These are phyloP conservation scores for Beris morrisii DNA, from an alignment of 2,888 invertebrate genomes.

Conservation along the genomic window DNA sequence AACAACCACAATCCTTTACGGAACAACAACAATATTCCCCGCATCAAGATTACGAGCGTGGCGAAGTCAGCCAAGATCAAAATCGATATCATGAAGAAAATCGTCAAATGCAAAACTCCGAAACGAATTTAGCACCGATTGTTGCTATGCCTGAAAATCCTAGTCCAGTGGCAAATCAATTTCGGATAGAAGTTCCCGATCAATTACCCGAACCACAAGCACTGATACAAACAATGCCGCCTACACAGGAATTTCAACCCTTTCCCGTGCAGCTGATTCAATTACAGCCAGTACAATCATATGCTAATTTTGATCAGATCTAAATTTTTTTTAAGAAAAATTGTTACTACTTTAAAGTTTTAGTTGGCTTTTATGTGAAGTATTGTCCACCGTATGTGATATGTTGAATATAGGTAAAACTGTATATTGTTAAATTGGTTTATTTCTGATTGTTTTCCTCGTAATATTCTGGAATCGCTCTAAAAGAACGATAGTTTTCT, in stretches of 20 bases:
- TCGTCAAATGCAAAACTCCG: neutral
- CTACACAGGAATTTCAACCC: neutral
- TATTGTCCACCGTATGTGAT: too few relatives aligned
- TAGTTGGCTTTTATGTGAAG: too few relatives aligned
- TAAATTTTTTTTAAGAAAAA: too few relatives aligned
- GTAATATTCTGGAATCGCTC: too few relatives aligned
- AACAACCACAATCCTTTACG: slow-evolving; percentile 5
- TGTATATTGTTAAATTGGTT: too few relatives aligned
- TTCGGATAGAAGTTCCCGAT: slow-evolving; percentile 32
- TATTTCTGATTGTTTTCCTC: too few relatives aligned
- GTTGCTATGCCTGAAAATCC: slow-evolving; percentile 14
- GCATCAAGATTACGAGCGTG: slow-evolving; percentile 29
- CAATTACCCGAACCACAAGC: slow-evolving; percentile 32
- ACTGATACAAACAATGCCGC: slow-evolving; percentile 32
- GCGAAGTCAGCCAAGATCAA: slow-evolving; percentile 35
- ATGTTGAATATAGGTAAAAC: too few relatives aligned
- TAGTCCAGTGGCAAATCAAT: slow-evolving; percentile 7
- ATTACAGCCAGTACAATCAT: neutral
- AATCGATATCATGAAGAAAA: slow-evolving; percentile 44
- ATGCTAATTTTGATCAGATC: too few relatives aligned
- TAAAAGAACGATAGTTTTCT: too few relatives aligned
- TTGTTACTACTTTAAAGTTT: too few relatives aligned
- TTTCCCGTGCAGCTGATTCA: slow-evolving; percentile 10
- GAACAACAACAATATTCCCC: neutral
- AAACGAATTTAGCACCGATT: slow-evolving; percentile 23